Percentiles rank a stretch among this genome's conserved stretches.
Evolutionary conservation across 2,888 invertebrate species (phyloP).

Genomic region (Dryocosmus kuriphilus): DNA sequence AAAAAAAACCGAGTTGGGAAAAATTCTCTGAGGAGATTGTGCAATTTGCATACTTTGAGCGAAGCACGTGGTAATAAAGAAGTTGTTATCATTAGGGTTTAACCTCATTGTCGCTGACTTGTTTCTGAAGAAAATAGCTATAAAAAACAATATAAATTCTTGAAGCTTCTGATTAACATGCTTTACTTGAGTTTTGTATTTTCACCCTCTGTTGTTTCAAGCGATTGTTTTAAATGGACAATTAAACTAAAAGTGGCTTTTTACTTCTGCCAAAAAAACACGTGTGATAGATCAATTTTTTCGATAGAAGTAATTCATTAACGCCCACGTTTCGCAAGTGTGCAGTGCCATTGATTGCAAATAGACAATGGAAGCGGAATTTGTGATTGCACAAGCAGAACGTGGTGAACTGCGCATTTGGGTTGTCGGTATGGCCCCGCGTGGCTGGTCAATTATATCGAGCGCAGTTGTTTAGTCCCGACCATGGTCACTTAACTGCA

Average conservation of each 20-base stretch:
- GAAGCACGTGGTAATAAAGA: conserved; percentile 1
- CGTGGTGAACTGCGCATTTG: neutral
- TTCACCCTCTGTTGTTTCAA: neutral
- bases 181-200: neutral
- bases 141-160: neutral
- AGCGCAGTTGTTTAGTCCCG: conserved; percentile 23
- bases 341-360: conserved; percentile 31
- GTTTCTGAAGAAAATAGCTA: neutral
- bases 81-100: neutral
- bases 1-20: neutral
- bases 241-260: conserved; percentile 16
- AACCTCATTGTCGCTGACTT: neutral
- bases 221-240: neutral
- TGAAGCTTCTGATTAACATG: neutral
- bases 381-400: conserved; percentile 39
- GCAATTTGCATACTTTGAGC: neutral
- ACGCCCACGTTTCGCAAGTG: conserved; percentile 19
- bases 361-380: conserved; percentile 35
- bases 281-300: conserved; percentile 12
- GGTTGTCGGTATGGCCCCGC: neutral
- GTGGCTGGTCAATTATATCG: conserved; percentile 32
- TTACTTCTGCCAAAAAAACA: conserved; percentile 6
- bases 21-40: neutral
- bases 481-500: conserved; percentile 30
- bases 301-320: conserved; percentile 26